Conservation (phyloP, 2,113 vertebrate genomes). For the Peromyscus maniculatus region DNA sequence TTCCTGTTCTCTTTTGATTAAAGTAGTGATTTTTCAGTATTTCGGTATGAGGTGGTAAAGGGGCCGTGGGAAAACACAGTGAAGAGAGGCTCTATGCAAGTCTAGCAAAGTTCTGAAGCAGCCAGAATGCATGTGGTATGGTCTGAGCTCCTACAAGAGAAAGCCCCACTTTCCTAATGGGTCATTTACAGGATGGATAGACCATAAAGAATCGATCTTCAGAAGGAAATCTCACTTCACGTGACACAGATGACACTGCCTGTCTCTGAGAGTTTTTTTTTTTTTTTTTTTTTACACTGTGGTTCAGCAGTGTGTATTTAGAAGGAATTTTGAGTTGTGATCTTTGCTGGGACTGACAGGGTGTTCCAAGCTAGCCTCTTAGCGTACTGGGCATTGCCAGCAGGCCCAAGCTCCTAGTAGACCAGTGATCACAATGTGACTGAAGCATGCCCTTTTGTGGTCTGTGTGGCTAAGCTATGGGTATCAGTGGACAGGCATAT, state of each 20-base stretch:
- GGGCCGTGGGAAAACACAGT: neutral
- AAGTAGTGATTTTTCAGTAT: neutral
- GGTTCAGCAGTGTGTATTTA: neutral
- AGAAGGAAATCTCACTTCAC: neutral
- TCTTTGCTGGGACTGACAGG: neutral
- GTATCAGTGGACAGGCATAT: neutral
- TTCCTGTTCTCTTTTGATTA: slow-evolving; percentile 38
- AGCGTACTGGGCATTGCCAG: no score
- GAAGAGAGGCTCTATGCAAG: neutral
- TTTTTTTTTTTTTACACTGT: neutral
- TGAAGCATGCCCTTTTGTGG: rapidly evolving
- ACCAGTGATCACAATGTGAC: neutral
- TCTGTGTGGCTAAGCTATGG: neutral
- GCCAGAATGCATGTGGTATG: neutral
- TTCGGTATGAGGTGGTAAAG: neutral
- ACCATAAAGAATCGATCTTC: slow-evolving; percentile 23
- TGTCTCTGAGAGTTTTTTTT: neutral
- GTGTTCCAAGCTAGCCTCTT: neutral
- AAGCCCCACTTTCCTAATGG: slow-evolving; percentile 6
- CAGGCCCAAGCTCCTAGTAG: no score
- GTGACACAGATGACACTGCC: neutral
- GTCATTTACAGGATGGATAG: neutral
- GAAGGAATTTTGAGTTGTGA: neutral
- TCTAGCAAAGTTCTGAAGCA: neutral
- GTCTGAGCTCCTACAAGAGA: neutral